These are phyloP conservation scores for Pantherophis vulpinus DNA, from an alignment of 2,797 vertebrate genomes.

Conservation along the genomic window DNA sequence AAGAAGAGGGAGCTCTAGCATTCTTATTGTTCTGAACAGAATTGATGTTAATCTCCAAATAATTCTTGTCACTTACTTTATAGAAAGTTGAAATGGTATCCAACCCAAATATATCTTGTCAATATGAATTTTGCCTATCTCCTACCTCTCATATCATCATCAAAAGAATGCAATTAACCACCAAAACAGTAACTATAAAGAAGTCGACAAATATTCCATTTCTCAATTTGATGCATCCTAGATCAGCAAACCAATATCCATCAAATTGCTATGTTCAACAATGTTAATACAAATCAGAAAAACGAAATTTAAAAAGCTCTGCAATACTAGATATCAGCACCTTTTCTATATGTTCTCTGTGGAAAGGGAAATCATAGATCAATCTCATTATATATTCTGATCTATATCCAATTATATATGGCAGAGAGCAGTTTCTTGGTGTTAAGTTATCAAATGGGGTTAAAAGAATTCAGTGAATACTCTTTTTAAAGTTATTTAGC, in stretches of 20 bases:
- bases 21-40: background rate
- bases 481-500: constrained; percentile 55
- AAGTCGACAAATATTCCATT: background rate
- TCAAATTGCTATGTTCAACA: constrained; percentile 12
- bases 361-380: background rate
- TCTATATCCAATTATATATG: constrained; percentile 34
- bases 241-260: constrained; percentile 33
- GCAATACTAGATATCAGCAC: background rate
- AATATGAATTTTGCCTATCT: background rate
- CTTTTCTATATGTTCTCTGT: constrained; percentile 14
- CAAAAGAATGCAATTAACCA: background rate
- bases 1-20: background rate
- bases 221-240: background rate
- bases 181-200: background rate
- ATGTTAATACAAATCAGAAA: background rate
- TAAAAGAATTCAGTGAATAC: constrained; percentile 61
- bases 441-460: constrained; percentile 61
- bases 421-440: constrained; percentile 51
- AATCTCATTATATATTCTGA: background rate
- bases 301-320: constrained; percentile 11
- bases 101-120: constrained; percentile 32
- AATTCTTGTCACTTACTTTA: constrained; percentile 38
- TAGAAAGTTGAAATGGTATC: constrained; percentile 54
- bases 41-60: constrained; percentile 23
- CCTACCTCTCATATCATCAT: constrained; percentile 4